Evolutionary conservation across 2,113 vertebrate genomes (phyloP).

Genomic region (Anas platyrhynchos): DNA sequence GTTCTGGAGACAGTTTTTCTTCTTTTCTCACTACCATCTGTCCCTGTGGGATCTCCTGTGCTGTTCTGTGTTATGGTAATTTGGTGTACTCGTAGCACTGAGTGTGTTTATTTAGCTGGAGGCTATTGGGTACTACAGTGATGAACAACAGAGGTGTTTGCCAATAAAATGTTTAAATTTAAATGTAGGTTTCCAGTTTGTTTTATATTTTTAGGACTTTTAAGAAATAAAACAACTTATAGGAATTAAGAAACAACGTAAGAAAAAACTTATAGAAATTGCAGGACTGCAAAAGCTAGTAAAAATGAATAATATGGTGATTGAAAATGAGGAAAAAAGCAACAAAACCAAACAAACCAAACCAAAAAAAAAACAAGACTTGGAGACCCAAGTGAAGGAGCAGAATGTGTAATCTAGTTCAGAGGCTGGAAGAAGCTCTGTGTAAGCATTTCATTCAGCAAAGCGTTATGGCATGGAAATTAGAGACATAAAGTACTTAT

Average conservation of each 20-base stretch:
- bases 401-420: neutral
- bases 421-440: neutral
- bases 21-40: neutral
- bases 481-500: conserved; percentile 6
- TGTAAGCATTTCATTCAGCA: neutral
- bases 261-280: neutral
- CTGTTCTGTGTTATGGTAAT: neutral
- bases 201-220: neutral
- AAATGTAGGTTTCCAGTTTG: neutral
- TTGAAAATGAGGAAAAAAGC: neutral
- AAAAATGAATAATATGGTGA: neutral
- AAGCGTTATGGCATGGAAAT: neutral
- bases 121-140: neutral
- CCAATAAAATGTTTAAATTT: neutral
- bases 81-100: neutral
- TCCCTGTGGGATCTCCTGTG: neutral
- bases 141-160: neutral
- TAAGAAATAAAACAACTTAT: neutral
- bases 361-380: too few species aligned
- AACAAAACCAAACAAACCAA: neutral
- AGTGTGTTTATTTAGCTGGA: neutral
- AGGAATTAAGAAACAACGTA: too few species aligned
- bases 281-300: neutral
- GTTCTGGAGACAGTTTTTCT: neutral
- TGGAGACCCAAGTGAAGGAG: neutral